Base-by-base conservation (phyloP, 1,140 invertebrate genomes). In the Drosophila gunungcola region DNA sequence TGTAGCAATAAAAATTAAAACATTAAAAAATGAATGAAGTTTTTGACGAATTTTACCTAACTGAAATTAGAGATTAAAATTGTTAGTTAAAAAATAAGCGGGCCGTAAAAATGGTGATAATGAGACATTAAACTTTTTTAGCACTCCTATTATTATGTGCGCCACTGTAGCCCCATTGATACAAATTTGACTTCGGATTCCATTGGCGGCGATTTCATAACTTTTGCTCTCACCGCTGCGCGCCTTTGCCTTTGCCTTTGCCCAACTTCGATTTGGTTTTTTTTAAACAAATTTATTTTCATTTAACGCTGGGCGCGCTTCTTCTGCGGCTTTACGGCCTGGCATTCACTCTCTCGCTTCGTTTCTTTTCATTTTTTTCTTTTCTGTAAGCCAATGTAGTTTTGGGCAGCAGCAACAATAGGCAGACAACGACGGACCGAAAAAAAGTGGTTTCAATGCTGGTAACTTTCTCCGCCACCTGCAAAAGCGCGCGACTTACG, bases 401-500 rank as follows among this genome's bases (percentile, higher is more conserved):
- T 54, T 67, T 51, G 61, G 61, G 55, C 74, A 76, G 64, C 81
- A 67, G 64, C 67, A 88, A 82, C 83, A 81, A 86, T 77, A 68
- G 73, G 73, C 78, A 58, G 64, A 57, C 68, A 73, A 9, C 62
- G 61, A 54, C 60, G 57, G 61, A 67, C 73, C 78, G 52, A 73
- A 74, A 83, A 83, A 86, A 83, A 86, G 84, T 89, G 78, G 83
- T 80, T 88, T 88, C 84, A 86, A 88, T 88, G 84, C 65, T 88
- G 83, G 78, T 82, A 89, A 89, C 84, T 89, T 89, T 89, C 84
- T 89, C 84, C 80, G 42, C 79, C 82, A 89, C 52, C 81, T 80
- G 79, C 76, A 76, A 79, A 76, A 64, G 67, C 54, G 46, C 63
- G 49, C 72, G 54, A 62, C 60, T 68, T 68, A 55, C 55, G 74